Evolutionary conservation across 2,888 invertebrate genomes (phyloP).

Genomic region (Erebia ligea): DNA sequence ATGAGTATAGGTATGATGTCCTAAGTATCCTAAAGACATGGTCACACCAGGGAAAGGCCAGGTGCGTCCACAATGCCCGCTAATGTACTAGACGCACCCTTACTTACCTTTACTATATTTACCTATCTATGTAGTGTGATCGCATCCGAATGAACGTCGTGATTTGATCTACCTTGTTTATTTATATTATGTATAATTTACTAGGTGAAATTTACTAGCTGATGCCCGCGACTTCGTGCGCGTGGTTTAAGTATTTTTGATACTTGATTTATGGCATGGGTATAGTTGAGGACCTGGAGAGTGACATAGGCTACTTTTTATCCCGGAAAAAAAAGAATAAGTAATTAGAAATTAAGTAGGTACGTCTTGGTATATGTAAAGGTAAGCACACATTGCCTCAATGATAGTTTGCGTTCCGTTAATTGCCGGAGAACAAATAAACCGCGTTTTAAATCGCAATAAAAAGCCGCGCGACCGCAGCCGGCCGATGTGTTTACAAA

Average conservation of each 20-base stretch:
- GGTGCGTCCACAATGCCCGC: slow-evolving; percentile 61
- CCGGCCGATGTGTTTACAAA: slow-evolving; percentile 34
- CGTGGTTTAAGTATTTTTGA: no score
- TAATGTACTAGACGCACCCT: slow-evolving; percentile 49
- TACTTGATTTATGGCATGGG: no score
- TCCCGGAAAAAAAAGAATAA: no score
- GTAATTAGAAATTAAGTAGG: no score
- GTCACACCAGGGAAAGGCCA: slow-evolving; percentile 59
- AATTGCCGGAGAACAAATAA: slow-evolving; percentile 31
- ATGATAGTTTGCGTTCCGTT: slow-evolving; percentile 23
- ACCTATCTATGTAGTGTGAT: slow-evolving; percentile 13
- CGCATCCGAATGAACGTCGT: slow-evolving; percentile 16
- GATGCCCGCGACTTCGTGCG: no score
- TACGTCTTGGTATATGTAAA: no score
- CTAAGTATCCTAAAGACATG: slow-evolving; percentile 19
- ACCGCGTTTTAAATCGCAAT: slow-evolving; percentile 30
- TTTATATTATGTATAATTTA: no score
- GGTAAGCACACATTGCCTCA: background rate
- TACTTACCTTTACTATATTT: slow-evolving; percentile 35
- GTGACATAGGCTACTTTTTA: no score
- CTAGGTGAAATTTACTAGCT: no score
- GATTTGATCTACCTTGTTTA: no score
- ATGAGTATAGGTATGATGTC: background rate
- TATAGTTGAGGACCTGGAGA: no score
- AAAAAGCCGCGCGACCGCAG: slow-evolving; percentile 28